Evolutionary conservation across 2,797 vertebrate genomes (phyloP), one percentile per base, ranked within the genome.

Genomic region (Oryzias sinensis): DNA sequence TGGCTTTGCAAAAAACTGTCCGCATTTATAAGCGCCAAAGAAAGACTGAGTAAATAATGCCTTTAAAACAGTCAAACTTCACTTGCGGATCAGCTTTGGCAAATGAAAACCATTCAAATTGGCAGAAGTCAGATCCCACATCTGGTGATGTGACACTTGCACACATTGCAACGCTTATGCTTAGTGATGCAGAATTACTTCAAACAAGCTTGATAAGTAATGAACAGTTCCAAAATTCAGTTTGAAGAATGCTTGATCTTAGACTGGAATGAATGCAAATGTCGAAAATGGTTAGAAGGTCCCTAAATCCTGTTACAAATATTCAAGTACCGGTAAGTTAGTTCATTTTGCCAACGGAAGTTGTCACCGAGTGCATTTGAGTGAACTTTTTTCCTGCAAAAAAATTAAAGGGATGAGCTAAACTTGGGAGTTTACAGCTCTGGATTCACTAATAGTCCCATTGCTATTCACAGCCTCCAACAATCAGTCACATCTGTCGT

Each of bases 401-500:
- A 50, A 59, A 59, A 69, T 76, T 29, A 37, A 47, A 52, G 56
- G 59, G 52, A 68, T 50, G 53, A 67, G 50, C 45, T 70, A 72
- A 70, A 75, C 47, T 44, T 59, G 53, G 59, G 47, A 62, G 56
- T 76, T 83, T 82, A 67, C 58, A 43, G 56, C 53, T 72, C 58
- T 72, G 61, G 70, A 80, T 71, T 78, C 53, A 68, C 70, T 84
- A 78, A 86, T 74, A 63, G 80, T 79, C 72, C 84, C 76, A 57
- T 74, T 56, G 63, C 62, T 74, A 65, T 68, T 67, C 57, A 77
- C 53, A 74, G 65, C 53, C 58, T 75, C 70, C 62, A 63, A 84
- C 71, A 79, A 81, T 73, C 65, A 66, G 78, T 85, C 81, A 85
- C 85, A 90, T 90, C 83, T 90, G 88, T 78, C 63, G 60, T 72